Evolutionary conservation across 2,888 invertebrate species (phyloP).

Genomic region (Oscheius sp.): DNA sequence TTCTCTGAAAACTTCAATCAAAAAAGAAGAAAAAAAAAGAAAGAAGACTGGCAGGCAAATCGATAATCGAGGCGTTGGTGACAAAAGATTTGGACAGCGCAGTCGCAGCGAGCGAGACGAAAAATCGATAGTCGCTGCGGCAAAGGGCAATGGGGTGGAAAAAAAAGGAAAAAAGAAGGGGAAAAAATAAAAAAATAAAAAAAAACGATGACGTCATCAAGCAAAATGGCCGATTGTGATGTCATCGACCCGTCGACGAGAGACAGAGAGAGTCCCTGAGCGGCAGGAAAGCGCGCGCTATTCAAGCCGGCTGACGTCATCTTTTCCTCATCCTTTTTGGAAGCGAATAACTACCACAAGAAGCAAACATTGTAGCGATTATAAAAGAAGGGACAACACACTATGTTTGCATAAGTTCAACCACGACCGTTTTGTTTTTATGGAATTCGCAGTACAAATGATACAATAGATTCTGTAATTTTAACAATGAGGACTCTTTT

Average conservation of each 20-base stretch:
- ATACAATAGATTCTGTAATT: too few species aligned
- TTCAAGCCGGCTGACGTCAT: background rate
- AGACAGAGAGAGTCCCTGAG: conserved; percentile 17
- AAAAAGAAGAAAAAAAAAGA: conserved; percentile 20
- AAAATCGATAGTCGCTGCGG: conserved; percentile 27
- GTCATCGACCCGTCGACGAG: too few species aligned
- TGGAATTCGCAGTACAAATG: too few species aligned
- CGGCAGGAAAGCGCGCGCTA: background rate
- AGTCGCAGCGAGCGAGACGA: conserved; percentile 26
- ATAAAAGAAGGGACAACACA: too few species aligned
- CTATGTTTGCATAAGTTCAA: too few species aligned
- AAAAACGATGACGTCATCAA: conserved; percentile 21
- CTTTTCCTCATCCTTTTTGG: background rate
- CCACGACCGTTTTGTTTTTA: too few species aligned
- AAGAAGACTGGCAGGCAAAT: conserved; percentile 6
- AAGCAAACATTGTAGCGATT: background rate
- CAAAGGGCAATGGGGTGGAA: conserved; percentile 30
- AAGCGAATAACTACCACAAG: background rate
- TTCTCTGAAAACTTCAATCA: too few species aligned
- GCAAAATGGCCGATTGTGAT: conserved; percentile 8
- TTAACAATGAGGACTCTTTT: too few species aligned
- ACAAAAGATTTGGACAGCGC: conserved; percentile 30
- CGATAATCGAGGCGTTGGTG: conserved; percentile 29
- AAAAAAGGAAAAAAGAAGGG: conserved; percentile 4
- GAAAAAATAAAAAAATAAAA: background rate